phyloP scores from a whole-genome alignment of 2,797 vertebrate species.

The Microtus californicus region DNA sequence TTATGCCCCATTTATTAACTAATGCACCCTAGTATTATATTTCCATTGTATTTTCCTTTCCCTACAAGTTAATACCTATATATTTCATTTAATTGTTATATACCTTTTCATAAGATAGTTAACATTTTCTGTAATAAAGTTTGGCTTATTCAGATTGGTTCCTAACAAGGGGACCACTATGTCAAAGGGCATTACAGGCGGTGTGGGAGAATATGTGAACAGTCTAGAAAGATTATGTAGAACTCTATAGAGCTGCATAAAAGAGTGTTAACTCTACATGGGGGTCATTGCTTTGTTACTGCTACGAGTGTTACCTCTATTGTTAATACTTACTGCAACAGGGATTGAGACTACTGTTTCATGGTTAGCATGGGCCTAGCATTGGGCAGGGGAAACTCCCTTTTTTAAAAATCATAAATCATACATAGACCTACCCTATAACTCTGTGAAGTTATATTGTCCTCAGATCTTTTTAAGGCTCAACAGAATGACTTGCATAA shows the following conservation, averaged over 20 bases:
- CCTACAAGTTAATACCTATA: background rate
- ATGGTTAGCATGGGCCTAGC: background rate
- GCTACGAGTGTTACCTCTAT: background rate
- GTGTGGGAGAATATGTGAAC: background rate
- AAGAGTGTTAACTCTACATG: background rate
- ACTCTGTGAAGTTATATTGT: background rate
- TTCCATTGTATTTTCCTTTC: background rate
- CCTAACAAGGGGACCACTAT: background rate
- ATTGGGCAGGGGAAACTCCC: background rate
- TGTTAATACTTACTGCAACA: background rate
- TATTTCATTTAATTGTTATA: background rate
- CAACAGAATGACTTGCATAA: background rate
- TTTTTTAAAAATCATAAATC: background rate
- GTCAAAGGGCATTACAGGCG: background rate
- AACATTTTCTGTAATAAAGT: background rate
- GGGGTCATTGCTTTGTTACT: background rate
- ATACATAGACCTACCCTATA: background rate
- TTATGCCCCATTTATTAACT: background rate
- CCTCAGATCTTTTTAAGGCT: slow-evolving; percentile 29
- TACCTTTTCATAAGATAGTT: background rate
- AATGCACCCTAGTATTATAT: slow-evolving; percentile 12
- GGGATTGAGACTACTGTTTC: background rate
- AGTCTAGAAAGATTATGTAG: background rate
- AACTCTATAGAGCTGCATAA: background rate
- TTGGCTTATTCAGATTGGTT: slow-evolving; percentile 14